A percentile compares a stretch with the other conserved stretches of the same genome.
These are phyloP conservation scores for Drosophila meridiana DNA, from an alignment of 2,888 invertebrate genomes.

Conservation along the genomic window DNA sequence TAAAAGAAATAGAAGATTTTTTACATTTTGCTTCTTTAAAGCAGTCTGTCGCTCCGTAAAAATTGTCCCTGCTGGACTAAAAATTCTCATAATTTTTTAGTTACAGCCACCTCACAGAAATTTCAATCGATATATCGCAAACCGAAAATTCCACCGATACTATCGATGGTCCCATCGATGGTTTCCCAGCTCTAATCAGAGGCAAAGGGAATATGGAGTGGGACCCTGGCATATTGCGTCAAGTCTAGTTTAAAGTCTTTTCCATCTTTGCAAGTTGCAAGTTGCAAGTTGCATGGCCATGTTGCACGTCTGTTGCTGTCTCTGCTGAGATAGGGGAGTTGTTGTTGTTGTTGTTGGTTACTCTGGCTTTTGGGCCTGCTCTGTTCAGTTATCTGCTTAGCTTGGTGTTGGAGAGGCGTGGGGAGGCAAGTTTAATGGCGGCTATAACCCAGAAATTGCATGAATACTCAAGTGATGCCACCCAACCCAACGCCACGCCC, in stretches of 20 bases:
- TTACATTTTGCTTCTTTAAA: too few species aligned
- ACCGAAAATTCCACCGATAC: too few species aligned
- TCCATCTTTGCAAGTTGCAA: conserved; percentile 31
- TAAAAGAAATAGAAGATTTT: too few species aligned
- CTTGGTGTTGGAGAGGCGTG: conserved; percentile 4
- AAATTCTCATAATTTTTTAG: too few species aligned
- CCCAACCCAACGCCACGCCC: neutral
- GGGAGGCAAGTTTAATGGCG: conserved; percentile 71
- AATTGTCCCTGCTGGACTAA: too few species aligned
- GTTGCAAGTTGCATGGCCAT: conserved; percentile 25
- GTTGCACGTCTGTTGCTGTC: conserved; percentile 40
- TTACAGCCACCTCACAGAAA: too few species aligned
- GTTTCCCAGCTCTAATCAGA: too few species aligned
- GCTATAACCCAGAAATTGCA: conserved; percentile 80
- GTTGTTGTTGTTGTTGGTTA: neutral
- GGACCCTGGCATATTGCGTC: neutral
- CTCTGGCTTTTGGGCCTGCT: conserved; percentile 5
- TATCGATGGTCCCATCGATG: too few species aligned
- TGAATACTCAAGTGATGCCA: conserved; percentile 74
- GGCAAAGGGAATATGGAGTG: too few species aligned
- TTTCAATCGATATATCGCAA: too few species aligned
- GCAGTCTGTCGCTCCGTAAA: too few species aligned
- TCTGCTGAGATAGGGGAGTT: conserved; percentile 14
- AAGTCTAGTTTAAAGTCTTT: conserved; percentile 25
- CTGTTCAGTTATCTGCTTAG: conserved; percentile 36